A percentile compares a stretch with the other conserved stretches of the same genome.
These are phyloP conservation scores for Epizoanthus scotinus DNA, from an alignment of 92 coral and sea anemone species.

Conservation along the genomic window DNA sequence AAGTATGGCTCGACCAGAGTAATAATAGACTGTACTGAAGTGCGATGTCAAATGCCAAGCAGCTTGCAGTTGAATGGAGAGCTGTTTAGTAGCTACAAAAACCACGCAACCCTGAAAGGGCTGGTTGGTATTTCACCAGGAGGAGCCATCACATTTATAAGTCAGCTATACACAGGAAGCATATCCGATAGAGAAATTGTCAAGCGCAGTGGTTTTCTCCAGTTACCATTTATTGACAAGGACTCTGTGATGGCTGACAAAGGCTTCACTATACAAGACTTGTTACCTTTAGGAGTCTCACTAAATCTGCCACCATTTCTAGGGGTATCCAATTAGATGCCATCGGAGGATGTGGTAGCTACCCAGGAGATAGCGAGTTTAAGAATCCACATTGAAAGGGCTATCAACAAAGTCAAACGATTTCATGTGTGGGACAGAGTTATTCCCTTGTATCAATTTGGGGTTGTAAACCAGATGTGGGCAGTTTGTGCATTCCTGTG, in stretches of 20 bases:
- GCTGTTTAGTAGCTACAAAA: slow-evolving; percentile 19
- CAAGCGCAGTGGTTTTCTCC: slow-evolving; percentile 3
- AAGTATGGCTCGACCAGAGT: slow-evolving; percentile 51
- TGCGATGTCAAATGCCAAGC: slow-evolving; percentile 66
- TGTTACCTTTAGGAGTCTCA: too few species aligned
- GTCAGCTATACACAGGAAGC: too few species aligned
- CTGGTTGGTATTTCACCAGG: slow-evolving; percentile 23
- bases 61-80: slow-evolving; percentile 45
- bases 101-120: slow-evolving; percentile 6
- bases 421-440: slow-evolving; percentile 24
- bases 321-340: slow-evolving; percentile 9
- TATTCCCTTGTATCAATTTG: too few species aligned
- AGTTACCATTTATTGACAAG: neutral
- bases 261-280: too few species aligned
- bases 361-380: slow-evolving; percentile 6
- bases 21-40: slow-evolving; percentile 57
- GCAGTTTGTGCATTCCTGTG: too few species aligned
- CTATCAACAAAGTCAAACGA: neutral
- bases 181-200: slow-evolving; percentile 31
- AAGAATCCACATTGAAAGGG: too few species aligned
- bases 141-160: too few species aligned
- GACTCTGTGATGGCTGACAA: slow-evolving; percentile 28
- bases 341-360: slow-evolving; percentile 1
- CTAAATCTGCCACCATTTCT: slow-evolving; percentile 25
- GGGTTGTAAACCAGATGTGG: too few species aligned